These are phyloP conservation scores for Nemotelus nigrinus DNA, from an alignment of 2,888 invertebrate species.

Conservation along the genomic window DNA sequence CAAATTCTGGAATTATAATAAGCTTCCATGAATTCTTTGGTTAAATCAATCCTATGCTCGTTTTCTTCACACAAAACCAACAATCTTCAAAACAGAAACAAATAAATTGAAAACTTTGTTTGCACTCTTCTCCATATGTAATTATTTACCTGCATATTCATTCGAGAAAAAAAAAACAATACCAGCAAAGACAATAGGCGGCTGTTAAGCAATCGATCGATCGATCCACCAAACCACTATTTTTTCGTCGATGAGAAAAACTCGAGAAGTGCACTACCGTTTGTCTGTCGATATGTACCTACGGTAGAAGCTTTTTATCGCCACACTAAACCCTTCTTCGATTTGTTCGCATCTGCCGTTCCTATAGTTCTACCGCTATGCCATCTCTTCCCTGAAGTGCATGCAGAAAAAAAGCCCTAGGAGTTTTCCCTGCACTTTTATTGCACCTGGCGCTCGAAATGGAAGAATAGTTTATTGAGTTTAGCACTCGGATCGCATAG, in stretches of 20 bases:
- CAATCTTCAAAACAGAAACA: no score
- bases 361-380: neutral
- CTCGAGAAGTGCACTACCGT: no score
- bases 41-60: no score
- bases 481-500: neutral
- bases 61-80: no score
- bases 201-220: slow-evolving; percentile 12
- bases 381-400: neutral
- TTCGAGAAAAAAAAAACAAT: neutral
- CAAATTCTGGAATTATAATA: no score
- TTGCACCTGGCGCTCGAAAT: slow-evolving; percentile 18
- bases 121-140: neutral
- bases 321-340: neutral
- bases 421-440: neutral
- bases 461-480: slow-evolving; percentile 16
- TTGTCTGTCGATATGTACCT: no score
- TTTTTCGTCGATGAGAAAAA: no score
- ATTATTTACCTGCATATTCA: neutral
- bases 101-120: neutral
- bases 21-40: no score
- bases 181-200: neutral
- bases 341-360: slow-evolving; percentile 5
- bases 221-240: no score
- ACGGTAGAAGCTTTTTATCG: slow-evolving; percentile 6
- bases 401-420: neutral